Conservation (phyloP, 2,797 vertebrate species). For the Anguilla megastoma region DNA sequence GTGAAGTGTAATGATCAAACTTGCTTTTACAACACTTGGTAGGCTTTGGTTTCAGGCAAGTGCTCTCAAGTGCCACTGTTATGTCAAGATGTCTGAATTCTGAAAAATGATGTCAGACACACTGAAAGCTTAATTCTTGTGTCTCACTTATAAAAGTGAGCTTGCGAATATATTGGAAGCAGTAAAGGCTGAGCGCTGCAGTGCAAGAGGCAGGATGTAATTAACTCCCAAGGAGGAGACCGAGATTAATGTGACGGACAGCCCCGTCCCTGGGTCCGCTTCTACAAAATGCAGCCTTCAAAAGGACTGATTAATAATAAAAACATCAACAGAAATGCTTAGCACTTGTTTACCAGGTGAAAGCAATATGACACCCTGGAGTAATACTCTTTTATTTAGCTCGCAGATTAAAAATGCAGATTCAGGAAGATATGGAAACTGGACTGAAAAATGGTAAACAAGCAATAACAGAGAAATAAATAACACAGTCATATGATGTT, state of each 20-base stretch:
- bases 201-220: not conserved
- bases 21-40: constrained; percentile 38
- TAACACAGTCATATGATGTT: constrained; percentile 41
- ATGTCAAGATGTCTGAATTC: constrained; percentile 23
- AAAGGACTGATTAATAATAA: not conserved
- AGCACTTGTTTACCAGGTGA: not conserved
- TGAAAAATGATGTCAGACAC: not conserved
- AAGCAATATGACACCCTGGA: not conserved
- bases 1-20: constrained; percentile 48
- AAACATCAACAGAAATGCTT: constrained; percentile 1
- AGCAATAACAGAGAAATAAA: constrained; percentile 33
- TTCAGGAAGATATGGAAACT: constrained; percentile 25
- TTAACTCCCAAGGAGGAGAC: not conserved
- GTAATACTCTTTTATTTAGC: not conserved
- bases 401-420: constrained; percentile 3
- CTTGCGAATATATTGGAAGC: not conserved
- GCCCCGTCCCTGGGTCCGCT: not conserved
- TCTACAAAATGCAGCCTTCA: not conserved
- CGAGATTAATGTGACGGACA: not conserved
- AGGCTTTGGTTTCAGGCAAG: constrained; percentile 17
- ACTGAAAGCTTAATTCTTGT: not conserved
- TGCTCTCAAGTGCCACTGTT: constrained; percentile 25
- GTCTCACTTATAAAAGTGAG: not conserved
- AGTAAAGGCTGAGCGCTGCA: not conserved
- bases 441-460: constrained; percentile 19